These are phyloP conservation scores for Saturnia japonica DNA, from an alignment of 2,888 invertebrate genomes.

Conservation along the genomic window DNA sequence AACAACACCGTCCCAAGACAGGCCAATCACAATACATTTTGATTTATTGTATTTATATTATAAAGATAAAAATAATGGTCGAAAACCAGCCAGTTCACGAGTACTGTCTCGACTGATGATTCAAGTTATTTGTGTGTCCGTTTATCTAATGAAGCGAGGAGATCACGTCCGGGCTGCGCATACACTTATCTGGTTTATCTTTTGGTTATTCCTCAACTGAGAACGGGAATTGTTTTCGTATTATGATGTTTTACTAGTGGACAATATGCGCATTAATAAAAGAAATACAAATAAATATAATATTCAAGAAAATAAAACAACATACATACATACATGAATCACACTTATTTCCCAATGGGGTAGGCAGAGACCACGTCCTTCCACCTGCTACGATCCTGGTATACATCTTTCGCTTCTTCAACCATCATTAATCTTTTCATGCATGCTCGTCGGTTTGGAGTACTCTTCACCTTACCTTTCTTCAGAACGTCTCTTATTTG, in stretches of 20 bases:
- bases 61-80: background rate
- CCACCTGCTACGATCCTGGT: no score
- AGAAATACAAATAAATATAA: no score
- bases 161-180: slow-evolving; percentile 16
- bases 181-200: slow-evolving; percentile 1
- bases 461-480: no score
- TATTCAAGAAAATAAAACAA: no score
- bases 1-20: slow-evolving; percentile 56
- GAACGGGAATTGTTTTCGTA: background rate
- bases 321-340: no score
- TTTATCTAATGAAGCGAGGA: slow-evolving; percentile 12
- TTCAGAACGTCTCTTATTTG: no score
- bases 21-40: slow-evolving; percentile 68
- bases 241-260: background rate
- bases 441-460: no score
- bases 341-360: no score
- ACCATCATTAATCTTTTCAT: no score
- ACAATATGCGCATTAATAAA: background rate
- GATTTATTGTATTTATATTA: slow-evolving; percentile 1
- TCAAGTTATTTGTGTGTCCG: slow-evolving; percentile 13
- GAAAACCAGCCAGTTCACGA: background rate
- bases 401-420: no score
- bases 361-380: no score
- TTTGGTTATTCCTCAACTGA: background rate
- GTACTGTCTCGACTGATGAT: slow-evolving; percentile 12